These are phyloP conservation scores for Hoplias malabaricus DNA, from an alignment of 2,113 vertebrate species.

Conservation along the genomic window DNA sequence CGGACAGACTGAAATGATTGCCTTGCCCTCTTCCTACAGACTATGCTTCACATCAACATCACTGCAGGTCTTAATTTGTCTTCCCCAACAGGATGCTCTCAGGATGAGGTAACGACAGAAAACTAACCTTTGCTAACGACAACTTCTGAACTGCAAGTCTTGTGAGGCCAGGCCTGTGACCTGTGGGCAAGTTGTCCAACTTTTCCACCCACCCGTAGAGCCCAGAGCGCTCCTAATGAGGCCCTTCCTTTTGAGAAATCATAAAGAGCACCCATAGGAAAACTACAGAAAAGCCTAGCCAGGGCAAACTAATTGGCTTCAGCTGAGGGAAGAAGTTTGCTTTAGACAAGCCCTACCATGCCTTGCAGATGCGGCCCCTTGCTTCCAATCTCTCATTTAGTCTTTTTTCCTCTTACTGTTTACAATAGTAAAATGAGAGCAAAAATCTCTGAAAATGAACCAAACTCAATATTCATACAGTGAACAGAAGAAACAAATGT, in stretches of 20 bases:
- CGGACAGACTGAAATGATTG: not conserved
- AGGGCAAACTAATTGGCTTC: constrained; percentile 33
- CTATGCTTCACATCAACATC: not conserved
- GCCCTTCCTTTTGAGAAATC: constrained; percentile 23
- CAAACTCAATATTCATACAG: too few species aligned
- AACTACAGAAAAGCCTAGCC: constrained; percentile 21
- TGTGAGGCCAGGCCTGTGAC: constrained; percentile 13
- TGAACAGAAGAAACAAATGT: too few species aligned
- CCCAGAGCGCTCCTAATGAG: constrained; percentile 24
- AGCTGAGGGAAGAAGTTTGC: constrained; percentile 1
- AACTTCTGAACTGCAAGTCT: constrained; percentile 5
- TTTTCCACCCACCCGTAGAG: constrained; percentile 20
- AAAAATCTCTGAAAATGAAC: not conserved
- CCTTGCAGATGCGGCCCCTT: not conserved
- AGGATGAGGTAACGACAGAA: not conserved
- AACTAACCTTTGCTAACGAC: not conserved
- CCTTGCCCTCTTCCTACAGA: not conserved
- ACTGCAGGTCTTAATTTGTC: not conserved
- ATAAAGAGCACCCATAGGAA: constrained; percentile 26
- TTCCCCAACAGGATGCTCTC: not conserved
- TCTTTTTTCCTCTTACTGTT: not conserved
- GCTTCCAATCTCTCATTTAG: too few species aligned
- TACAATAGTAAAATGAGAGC: not conserved
- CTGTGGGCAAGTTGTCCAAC: constrained; percentile 9
- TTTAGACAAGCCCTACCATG: not conserved